phyloP scores from a whole-genome alignment of 2,797 vertebrate species.

The Morelia viridis region DNA sequence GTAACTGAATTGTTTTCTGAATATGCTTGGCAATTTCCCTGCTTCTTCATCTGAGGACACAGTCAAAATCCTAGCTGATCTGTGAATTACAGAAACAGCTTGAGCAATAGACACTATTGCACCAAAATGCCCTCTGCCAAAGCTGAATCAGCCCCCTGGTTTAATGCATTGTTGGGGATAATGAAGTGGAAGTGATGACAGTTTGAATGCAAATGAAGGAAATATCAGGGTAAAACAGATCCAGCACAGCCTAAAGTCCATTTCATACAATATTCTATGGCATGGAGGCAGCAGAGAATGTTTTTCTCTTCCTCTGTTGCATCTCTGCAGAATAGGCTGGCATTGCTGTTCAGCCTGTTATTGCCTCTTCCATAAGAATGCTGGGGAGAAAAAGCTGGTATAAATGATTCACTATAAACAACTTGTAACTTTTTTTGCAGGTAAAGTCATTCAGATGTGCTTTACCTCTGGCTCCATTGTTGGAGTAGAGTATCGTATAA shows the following conservation, averaged over 20 bases:
- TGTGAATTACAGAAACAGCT: neutral
- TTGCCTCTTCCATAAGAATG: neutral
- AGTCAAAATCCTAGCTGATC: too few relatives aligned
- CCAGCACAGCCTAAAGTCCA: neutral
- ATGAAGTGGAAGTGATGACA: neutral
- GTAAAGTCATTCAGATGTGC: neutral
- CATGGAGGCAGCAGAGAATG: neutral
- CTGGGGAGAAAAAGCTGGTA: neutral
- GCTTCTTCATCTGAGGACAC: too few relatives aligned
- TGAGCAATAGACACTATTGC: neutral
- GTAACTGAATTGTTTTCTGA: too few relatives aligned
- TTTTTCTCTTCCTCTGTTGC: neutral
- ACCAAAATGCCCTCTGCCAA: neutral
- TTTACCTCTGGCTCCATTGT: neutral
- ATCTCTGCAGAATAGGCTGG: neutral
- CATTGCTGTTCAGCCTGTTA: neutral
- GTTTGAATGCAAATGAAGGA: neutral
- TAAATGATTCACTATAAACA: neutral
- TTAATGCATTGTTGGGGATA: neutral
- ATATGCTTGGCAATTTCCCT: too few relatives aligned
- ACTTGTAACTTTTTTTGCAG: neutral
- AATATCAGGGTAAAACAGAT: neutral
- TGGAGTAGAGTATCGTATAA: neutral
- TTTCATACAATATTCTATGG: neutral
- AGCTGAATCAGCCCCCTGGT: neutral